A percentile compares a stretch with the other conserved stretches of the same genome.
These are phyloP conservation scores for Myathropa florea DNA, from an alignment of 2,888 invertebrate species.

Conservation along the genomic window DNA sequence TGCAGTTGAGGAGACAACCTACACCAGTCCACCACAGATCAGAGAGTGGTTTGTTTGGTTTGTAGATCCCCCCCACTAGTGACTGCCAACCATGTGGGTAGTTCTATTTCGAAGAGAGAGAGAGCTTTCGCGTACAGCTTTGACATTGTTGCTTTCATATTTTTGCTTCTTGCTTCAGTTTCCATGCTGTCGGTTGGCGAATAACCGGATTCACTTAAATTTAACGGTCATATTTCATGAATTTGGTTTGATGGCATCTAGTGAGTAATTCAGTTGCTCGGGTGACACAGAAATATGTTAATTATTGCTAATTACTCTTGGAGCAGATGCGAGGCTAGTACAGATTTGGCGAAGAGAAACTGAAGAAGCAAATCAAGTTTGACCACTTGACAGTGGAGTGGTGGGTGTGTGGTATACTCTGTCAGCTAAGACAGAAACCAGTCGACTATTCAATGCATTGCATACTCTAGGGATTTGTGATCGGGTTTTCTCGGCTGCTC, in stretches of 20 bases:
- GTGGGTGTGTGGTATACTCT: background rate
- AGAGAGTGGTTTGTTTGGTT: background rate
- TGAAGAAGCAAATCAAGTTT: background rate
- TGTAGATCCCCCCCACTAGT: background rate
- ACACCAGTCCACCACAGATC: background rate
- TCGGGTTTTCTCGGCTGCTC: background rate
- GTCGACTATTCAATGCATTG: background rate
- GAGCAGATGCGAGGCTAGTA: background rate
- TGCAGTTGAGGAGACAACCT: constrained; percentile 34
- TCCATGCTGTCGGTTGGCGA: background rate
- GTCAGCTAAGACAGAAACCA: background rate
- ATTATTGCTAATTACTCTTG: background rate
- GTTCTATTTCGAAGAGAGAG: background rate
- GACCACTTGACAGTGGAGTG: background rate
- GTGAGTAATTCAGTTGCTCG: background rate
- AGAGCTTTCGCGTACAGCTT: background rate
- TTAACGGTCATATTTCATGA: background rate
- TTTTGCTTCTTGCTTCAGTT: background rate
- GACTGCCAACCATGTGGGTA: background rate
- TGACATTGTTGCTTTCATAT: background rate
- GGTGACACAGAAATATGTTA: background rate
- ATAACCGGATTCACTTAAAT: background rate
- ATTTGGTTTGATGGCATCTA: background rate
- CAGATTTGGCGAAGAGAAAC: background rate
- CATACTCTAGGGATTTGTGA: background rate